Percentiles rank a stretch among this genome's conserved stretches.
Evolutionary conservation across 2,113 vertebrate genomes (phyloP).

Genomic region (Gambusia affinis): DNA sequence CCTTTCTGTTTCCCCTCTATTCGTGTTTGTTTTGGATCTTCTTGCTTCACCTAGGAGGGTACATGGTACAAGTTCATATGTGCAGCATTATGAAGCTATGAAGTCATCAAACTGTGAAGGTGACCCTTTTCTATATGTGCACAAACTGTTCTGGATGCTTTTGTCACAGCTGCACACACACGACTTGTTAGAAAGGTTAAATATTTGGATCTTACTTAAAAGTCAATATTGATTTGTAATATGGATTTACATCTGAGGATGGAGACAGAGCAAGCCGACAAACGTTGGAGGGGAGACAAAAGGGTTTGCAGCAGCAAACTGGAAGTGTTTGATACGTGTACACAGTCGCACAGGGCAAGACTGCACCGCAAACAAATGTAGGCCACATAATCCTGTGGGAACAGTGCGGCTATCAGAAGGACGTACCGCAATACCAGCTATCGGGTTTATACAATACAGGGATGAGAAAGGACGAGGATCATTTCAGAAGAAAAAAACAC

Average conservation of each 20-base stretch:
- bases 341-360: constrained; percentile 11
- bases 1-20: constrained; percentile 31
- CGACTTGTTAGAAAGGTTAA: constrained; percentile 25
- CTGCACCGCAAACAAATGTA: constrained; percentile 74
- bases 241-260: not conserved
- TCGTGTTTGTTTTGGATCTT: constrained; percentile 59
- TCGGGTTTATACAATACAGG: constrained; percentile 49
- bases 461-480: constrained; percentile 45
- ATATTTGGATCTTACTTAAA: not conserved
- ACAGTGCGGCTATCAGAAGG: constrained; percentile 53
- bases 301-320: constrained; percentile 17
- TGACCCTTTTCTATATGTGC: constrained; percentile 63
- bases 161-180: not conserved
- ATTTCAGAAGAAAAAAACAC: constrained; percentile 25
- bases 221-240: constrained; percentile 21
- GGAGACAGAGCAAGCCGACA: not conserved
- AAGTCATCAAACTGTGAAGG: constrained; percentile 60
- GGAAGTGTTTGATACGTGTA: constrained; percentile 33
- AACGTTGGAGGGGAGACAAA: constrained; percentile 8
- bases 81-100: constrained; percentile 75
- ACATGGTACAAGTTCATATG: constrained; percentile 76
- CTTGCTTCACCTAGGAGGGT: constrained; percentile 45
- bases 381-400: constrained; percentile 76
- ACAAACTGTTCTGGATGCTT: not conserved
- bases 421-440: constrained; percentile 57